Evolutionary conservation across 2,797 vertebrate genomes (phyloP).

Genomic region (Chaunax sp.): DNA sequence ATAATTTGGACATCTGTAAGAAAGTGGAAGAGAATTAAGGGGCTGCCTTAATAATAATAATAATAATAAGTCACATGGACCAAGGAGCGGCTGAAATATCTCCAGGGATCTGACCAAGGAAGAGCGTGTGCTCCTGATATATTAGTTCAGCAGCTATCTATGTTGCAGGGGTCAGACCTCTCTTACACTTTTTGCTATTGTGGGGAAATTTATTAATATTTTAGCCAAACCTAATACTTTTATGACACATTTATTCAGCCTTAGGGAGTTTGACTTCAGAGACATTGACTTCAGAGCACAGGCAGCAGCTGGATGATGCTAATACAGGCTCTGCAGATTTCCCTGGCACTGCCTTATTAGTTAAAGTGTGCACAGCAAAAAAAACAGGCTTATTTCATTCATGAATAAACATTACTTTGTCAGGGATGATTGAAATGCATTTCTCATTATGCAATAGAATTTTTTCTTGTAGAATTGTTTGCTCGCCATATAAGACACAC

Average conservation of each 20-base stretch:
- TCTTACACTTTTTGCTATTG: constrained; percentile 3
- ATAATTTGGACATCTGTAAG: constrained; percentile 58
- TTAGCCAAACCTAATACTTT: constrained; percentile 21
- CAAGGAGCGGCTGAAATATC: constrained; percentile 49
- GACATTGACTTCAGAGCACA: constrained; percentile 15
- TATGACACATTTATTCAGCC: constrained; percentile 20
- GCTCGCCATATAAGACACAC: constrained; percentile 30
- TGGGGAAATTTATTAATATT: constrained; percentile 31
- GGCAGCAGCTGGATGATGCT: not conserved
- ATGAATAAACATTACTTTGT: constrained; percentile 37
- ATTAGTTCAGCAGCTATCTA: constrained; percentile 33
- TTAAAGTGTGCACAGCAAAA: constrained; percentile 32
- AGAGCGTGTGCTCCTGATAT: constrained; percentile 28
- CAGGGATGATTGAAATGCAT: constrained; percentile 36
- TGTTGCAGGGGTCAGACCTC: constrained; percentile 42
- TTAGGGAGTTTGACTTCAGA: not conserved
- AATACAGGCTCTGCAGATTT: constrained; percentile 13
- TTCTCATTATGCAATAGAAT: constrained; percentile 30
- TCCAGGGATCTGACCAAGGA: constrained; percentile 40
- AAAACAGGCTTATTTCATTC: constrained; percentile 29
- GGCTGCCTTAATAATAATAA: constrained; percentile 57
- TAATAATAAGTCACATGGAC: constrained; percentile 49
- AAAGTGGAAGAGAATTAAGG: constrained; percentile 41
- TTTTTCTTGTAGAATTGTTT: constrained; percentile 46
- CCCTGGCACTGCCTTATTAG: constrained; percentile 20